Evolutionary conservation across 2,888 invertebrate species (phyloP).

Genomic region (Apamea crenata): DNA sequence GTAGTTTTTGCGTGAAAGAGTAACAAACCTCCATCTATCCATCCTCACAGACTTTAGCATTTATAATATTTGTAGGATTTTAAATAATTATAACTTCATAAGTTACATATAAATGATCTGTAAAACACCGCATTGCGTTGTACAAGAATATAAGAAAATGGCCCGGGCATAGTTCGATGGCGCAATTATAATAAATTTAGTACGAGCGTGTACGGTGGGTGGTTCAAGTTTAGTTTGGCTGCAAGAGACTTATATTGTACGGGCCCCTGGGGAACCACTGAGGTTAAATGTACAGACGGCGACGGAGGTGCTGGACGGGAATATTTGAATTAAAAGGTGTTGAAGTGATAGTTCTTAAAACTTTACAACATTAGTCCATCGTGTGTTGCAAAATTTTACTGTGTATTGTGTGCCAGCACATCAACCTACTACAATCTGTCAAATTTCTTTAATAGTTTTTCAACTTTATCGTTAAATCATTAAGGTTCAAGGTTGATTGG

Average conservation of each 20-base stretch:
- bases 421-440: too few relatives aligned
- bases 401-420: too few relatives aligned
- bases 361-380: neutral
- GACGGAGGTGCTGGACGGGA: slow-evolving; percentile 16
- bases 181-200: slow-evolving; percentile 81
- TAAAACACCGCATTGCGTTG: slow-evolving; percentile 58
- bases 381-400: neutral
- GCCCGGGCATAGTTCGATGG: slow-evolving; percentile 64
- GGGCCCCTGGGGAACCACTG: slow-evolving; percentile 72
- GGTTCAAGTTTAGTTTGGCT: slow-evolving; percentile 75
- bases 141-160: slow-evolving; percentile 57
- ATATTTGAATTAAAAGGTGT: neutral
- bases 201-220: slow-evolving; percentile 64
- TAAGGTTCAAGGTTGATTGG: too few relatives aligned
- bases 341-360: neutral
- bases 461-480: too few relatives aligned
- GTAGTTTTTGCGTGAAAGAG: too few relatives aligned
- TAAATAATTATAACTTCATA: slow-evolving; percentile 4
- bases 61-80: too few relatives aligned
- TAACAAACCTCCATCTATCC: too few relatives aligned
- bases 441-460: too few relatives aligned
- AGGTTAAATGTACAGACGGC: slow-evolving; percentile 64
- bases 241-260: slow-evolving; percentile 75
- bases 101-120: neutral
- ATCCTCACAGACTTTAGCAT: too few relatives aligned